Conservation (phyloP, 2,888 invertebrate species). For the Toxonevra muliebris region DNA sequence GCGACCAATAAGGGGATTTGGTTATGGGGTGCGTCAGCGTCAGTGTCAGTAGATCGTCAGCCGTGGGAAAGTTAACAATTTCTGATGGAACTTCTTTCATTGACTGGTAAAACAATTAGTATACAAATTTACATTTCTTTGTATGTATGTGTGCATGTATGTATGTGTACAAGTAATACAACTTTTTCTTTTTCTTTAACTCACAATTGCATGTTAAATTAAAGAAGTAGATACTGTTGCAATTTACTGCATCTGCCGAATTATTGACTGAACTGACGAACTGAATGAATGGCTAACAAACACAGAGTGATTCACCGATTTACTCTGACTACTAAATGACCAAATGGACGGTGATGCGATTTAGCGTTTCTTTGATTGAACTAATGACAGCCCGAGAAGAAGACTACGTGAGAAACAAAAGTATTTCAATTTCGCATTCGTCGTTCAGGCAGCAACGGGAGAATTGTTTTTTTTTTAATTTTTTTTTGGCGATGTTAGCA, state of each 20-base stretch:
- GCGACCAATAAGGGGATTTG: too few species aligned
- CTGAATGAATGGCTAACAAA: not conserved
- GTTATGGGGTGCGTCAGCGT: too few species aligned
- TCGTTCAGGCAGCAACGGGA: slow-evolving; percentile 1
- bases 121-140: not conserved
- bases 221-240: slow-evolving; percentile 11
- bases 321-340: slow-evolving; percentile 12
- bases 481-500: not conserved
- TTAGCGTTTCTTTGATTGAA: slow-evolving; percentile 55
- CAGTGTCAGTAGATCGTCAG: too few species aligned
- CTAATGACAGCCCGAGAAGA: slow-evolving; percentile 48
- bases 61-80: too few species aligned
- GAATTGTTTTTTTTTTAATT: too few species aligned
- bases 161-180: too few species aligned
- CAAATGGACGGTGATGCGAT: slow-evolving; percentile 13
- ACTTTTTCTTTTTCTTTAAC: too few species aligned
- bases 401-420: slow-evolving; percentile 64
- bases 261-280: slow-evolving; percentile 35
- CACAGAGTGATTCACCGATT: slow-evolving; percentile 12
- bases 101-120: slow-evolving; percentile 29
- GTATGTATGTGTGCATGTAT: too few species aligned
- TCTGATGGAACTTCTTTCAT: not conserved
- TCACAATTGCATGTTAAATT: too few species aligned
- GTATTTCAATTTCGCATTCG: slow-evolving; percentile 61
- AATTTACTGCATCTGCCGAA: slow-evolving; percentile 38